Evolutionary conservation across 2,888 invertebrate genomes (phyloP), one percentile per base, ranked within the genome.

Genomic region (Melanotus villosus): DNA sequence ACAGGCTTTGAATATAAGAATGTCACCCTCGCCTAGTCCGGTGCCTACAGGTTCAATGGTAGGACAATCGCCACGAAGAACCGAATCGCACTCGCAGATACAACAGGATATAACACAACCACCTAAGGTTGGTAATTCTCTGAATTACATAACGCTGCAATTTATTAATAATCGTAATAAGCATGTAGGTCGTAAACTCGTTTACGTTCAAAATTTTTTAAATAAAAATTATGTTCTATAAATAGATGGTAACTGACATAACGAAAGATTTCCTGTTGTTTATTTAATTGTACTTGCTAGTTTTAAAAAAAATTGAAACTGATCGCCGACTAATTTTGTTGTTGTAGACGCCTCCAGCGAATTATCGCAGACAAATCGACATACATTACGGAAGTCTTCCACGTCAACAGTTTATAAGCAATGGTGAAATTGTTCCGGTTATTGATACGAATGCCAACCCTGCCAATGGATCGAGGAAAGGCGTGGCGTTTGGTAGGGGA

Each of bases 331-430:
- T n/a, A n/a, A n/a, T n/a, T n/a, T n/a, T n/a, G n/a, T n/a, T n/a
- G n/a, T 71, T 73, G 14, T 87, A 94, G 90, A 93, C 93, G 19
- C 93, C 94, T 59, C 93, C 93, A 32, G 88, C 92, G 41, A 91
- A 89, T 79, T 90, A 91, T 85, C 90, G 92, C 23, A 90, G 92
- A 67, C 91, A 92, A 84, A 88, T 90, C 50, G 91, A 91, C 82
- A 89, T 92, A 80, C 93, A 94, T 79, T 94, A 93, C 81, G 92
- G 93, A 76, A 94, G 94, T 77, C 86, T 95, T 77, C 94, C 95
- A 43, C 89, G 94, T 66, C 90, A 91, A 58, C 88, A 91, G 71
- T 85, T 88, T 79, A 83, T 87, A 81, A 81, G 86, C 73, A 84
- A 84, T 74, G 82, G 83, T 38, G 80, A 82, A 54, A 65, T 71